phyloP scores from a whole-genome alignment of 35 echinoderm and acorn worm species.

The Amphiura filiformis region DNA sequence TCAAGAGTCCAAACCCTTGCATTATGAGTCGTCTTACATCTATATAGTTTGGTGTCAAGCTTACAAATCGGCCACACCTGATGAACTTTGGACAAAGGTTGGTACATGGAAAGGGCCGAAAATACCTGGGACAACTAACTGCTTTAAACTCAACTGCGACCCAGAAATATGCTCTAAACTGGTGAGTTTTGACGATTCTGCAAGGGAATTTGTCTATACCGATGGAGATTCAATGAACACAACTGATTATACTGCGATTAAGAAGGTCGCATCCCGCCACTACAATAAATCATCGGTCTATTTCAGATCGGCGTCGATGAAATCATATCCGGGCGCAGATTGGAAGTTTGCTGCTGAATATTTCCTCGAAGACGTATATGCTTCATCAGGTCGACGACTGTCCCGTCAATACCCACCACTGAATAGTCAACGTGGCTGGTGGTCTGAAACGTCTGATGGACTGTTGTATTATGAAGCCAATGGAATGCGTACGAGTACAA shows the following conservation, averaged over 20 bases:
- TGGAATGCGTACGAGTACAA: background rate
- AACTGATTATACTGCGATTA: conserved; percentile 23
- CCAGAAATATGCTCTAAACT: conserved; percentile 7
- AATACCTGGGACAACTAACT: background rate
- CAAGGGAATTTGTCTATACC: background rate
- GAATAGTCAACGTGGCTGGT: conserved; percentile 22
- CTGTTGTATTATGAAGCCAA: conserved; percentile 30
- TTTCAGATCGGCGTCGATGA: conserved; percentile 13
- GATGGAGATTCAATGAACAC: conserved; percentile 1
- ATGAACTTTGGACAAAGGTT: conserved; percentile 16
- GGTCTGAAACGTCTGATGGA: conserved; percentile 27
- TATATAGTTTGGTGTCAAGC: conserved; percentile 24
- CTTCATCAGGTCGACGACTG: background rate
- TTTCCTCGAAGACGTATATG: conserved; percentile 27
- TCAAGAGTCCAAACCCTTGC: background rate
- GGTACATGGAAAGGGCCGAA: conserved; percentile 26
- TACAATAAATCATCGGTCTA: conserved; percentile 6
- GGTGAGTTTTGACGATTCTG: background rate
- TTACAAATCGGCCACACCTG: background rate
- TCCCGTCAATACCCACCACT: conserved; percentile 3
- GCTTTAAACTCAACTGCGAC: conserved; percentile 23
- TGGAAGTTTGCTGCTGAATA: conserved; percentile 7
- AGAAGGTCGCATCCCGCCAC: conserved; percentile 14
- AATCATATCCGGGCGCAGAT: conserved; percentile 9
- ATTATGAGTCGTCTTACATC: background rate